Evolutionary conservation across 2,113 vertebrate species (phyloP).

Genomic region (Phrynosoma blainvillii): DNA sequence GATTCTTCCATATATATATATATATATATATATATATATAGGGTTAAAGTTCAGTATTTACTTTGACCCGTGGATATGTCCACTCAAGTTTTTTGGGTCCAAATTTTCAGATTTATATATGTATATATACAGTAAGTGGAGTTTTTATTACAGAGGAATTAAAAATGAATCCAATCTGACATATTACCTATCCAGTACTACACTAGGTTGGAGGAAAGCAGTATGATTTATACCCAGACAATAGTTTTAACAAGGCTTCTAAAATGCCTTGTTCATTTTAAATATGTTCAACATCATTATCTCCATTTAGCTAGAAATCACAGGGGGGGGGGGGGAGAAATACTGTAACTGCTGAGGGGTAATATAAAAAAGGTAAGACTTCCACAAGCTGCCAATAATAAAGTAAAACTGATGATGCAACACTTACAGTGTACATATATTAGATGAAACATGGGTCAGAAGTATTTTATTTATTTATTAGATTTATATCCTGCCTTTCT

Average conservation of each 20-base stretch:
- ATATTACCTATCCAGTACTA: constrained; percentile 6
- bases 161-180: constrained; percentile 22
- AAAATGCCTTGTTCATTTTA: constrained; percentile 40
- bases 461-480: no score
- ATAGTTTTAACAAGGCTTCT: constrained; percentile 23
- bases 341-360: constrained; percentile 33
- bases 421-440: fast-evolving
- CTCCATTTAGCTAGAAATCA: background rate
- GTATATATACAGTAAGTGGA: background rate
- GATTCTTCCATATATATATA: no score
- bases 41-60: no score
- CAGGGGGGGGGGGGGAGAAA: background rate
- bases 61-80: no score
- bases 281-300: constrained; percentile 24
- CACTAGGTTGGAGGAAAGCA: background rate
- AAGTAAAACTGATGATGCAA: background rate
- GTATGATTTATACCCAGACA: constrained; percentile 18
- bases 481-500: no score
- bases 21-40: no score
- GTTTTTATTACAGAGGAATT: constrained; percentile 7
- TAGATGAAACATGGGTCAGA: background rate
- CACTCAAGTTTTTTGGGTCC: no score
- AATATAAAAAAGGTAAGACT: constrained; percentile 1
- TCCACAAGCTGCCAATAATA: constrained; percentile 19
- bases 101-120: no score